phyloP scores from a whole-genome alignment of 2,113 vertebrate genomes.

The Laticauda colubrina region DNA sequence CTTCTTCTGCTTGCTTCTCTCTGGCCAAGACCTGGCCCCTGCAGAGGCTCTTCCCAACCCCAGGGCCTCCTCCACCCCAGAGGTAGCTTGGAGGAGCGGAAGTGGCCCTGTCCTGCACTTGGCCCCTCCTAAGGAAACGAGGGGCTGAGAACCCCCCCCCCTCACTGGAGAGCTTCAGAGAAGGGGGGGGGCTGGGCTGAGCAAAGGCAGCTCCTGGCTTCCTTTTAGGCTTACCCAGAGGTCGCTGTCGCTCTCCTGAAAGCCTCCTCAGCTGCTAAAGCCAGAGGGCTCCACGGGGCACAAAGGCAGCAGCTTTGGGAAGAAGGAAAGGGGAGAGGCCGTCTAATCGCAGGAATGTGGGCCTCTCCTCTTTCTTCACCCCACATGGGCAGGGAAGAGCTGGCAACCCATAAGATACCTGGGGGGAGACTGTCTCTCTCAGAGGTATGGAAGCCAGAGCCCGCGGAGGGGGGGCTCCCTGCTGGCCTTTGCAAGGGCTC shows the following conservation, averaged over 20 bases:
- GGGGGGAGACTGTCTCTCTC: background rate
- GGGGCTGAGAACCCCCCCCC: slow-evolving; percentile 44
- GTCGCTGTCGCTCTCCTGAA: slow-evolving; percentile 99
- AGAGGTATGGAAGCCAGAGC: background rate
- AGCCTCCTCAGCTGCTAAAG: slow-evolving; percentile 79
- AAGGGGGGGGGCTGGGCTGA: slow-evolving; percentile 67
- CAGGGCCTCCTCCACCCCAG: slow-evolving; percentile 67
- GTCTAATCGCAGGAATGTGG: background rate
- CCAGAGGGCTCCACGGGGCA: slow-evolving; percentile 78
- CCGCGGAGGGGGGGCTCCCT: background rate
- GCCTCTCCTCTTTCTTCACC: background rate
- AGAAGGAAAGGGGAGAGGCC: slow-evolving; percentile 30
- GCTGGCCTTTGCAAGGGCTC: background rate
- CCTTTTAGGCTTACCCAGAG: slow-evolving; percentile 82
- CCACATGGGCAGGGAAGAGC: background rate
- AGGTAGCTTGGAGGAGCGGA: slow-evolving; percentile 65
- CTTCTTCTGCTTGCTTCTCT: slow-evolving; percentile 61
- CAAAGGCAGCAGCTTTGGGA: slow-evolving; percentile 57
- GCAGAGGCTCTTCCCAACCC: slow-evolving; percentile 62
- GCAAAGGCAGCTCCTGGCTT: slow-evolving; percentile 72
- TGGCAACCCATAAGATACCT: background rate
- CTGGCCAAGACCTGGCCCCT: slow-evolving; percentile 62
- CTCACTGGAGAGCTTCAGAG: slow-evolving; percentile 60
- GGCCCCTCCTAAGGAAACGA: background rate
- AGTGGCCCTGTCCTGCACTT: background rate